Evolutionary conservation across 2,113 vertebrate genomes (phyloP).

Genomic region (Paedocypris sp.): DNA sequence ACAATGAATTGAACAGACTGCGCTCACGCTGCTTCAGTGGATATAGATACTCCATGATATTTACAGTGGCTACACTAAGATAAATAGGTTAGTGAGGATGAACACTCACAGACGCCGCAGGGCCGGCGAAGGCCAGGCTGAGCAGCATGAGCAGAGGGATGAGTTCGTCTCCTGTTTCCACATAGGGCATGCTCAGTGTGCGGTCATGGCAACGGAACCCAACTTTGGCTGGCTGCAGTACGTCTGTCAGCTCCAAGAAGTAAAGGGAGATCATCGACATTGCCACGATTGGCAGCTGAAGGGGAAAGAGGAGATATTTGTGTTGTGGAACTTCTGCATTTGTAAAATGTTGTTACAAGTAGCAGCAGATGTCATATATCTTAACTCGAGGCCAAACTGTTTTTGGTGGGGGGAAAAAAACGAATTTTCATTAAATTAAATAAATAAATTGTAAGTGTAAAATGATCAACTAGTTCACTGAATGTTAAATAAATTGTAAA

Average conservation of each 20-base stretch:
- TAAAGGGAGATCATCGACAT: slow-evolving; percentile 89
- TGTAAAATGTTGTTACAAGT: too few relatives aligned
- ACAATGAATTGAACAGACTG: neutral
- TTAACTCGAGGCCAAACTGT: too few relatives aligned
- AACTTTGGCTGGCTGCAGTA: slow-evolving; percentile 82
- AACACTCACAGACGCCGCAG: slow-evolving; percentile 78
- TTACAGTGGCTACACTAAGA: neutral
- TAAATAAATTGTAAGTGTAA: too few relatives aligned
- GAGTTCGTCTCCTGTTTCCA: slow-evolving; percentile 87
- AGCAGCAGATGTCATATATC: too few relatives aligned
- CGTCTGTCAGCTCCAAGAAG: slow-evolving; percentile 89
- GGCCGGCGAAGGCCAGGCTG: slow-evolving; percentile 86
- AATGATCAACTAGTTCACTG: too few relatives aligned
- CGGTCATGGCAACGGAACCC: slow-evolving; percentile 90
- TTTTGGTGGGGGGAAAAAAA: too few relatives aligned
- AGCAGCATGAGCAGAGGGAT: slow-evolving; percentile 89
- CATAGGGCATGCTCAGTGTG: slow-evolving; percentile 87
- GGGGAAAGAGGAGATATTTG: neutral
- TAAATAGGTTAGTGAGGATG: slow-evolving; percentile 12
- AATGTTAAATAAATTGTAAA: neutral
- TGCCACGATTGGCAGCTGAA: slow-evolving; percentile 84
- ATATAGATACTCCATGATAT: neutral
- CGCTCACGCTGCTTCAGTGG: neutral
- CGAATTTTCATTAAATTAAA: too few relatives aligned
- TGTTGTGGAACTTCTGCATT: too few relatives aligned